Evolutionary conservation across 2,797 vertebrate species (phyloP).

Genomic region (Dermochelys coriacea): DNA sequence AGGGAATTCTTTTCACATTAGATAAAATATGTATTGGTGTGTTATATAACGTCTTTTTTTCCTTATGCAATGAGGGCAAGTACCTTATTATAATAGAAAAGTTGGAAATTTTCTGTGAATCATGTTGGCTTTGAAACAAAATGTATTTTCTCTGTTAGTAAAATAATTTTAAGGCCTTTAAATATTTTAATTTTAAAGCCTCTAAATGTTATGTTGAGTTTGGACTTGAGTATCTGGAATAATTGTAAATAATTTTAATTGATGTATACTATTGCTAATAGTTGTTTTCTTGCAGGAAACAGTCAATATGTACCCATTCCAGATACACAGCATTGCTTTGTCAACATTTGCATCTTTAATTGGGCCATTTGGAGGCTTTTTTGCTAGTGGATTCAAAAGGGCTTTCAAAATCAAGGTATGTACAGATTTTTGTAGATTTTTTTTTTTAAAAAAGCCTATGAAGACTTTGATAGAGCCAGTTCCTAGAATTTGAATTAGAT

Average conservation of each 20-base stretch:
- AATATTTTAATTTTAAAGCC: background rate
- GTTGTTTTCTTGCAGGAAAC: constrained; percentile 82
- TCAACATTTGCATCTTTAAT: constrained; percentile 95
- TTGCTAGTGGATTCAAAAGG: constrained; percentile 98
- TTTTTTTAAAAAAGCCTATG: background rate
- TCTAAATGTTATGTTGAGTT: background rate
- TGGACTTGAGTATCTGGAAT: background rate
- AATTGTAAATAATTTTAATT: background rate
- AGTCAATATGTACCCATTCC: constrained; percentile 93
- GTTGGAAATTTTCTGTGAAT: background rate
- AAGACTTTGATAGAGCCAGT: background rate
- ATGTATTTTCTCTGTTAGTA: background rate
- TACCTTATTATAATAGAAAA: background rate
- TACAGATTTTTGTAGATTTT: background rate
- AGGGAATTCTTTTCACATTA: background rate
- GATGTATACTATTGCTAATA: background rate
- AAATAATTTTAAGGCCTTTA: background rate
- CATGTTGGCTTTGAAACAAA: background rate
- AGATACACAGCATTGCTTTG: constrained; percentile 95
- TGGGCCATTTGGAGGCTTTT: constrained; percentile 97
- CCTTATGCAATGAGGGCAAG: background rate
- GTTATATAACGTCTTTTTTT: background rate
- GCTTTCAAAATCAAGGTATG: constrained; percentile 98
- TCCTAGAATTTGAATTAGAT: background rate
- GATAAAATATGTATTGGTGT: background rate